These are phyloP conservation scores for Dromococcyx pavoninus DNA, from an alignment of 2,797 vertebrate species.

Conservation along the genomic window DNA sequence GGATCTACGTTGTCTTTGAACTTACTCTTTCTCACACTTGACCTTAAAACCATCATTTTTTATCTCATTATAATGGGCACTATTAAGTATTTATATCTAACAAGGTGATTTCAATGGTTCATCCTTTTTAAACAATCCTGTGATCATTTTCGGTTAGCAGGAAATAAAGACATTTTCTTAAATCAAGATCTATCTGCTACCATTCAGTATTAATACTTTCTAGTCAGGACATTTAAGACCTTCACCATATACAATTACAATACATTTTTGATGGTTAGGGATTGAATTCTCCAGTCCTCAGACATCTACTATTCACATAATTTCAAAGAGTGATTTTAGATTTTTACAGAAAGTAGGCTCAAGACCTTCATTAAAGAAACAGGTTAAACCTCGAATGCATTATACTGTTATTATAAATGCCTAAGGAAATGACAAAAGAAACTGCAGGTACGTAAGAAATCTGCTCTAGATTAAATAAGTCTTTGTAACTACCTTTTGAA, in stretches of 20 bases:
- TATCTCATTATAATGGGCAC: slow-evolving; percentile 57
- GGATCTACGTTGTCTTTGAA: slow-evolving; percentile 41
- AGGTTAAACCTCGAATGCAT: slow-evolving; percentile 8
- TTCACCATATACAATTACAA: not conserved
- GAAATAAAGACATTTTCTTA: slow-evolving; percentile 56
- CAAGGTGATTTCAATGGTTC: slow-evolving; percentile 53
- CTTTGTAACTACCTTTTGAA: not conserved
- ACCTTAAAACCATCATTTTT: slow-evolving; percentile 57
- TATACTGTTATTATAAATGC: not conserved
- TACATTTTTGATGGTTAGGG: not conserved
- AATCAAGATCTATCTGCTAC: slow-evolving; percentile 23
- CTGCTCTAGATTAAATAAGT: slow-evolving; percentile 5
- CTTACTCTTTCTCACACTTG: slow-evolving; percentile 48
- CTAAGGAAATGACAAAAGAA: slow-evolving; percentile 11
- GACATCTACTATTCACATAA: not conserved
- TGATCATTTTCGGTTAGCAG: slow-evolving; percentile 32
- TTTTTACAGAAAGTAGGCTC: not conserved
- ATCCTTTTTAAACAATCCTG: slow-evolving; percentile 43
- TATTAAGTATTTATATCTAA: slow-evolving; percentile 61
- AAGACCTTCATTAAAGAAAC: not conserved
- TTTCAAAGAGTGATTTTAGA: slow-evolving; percentile 5
- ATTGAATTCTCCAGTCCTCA: not conserved
- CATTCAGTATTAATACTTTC: slow-evolving; percentile 22
- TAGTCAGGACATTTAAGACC: slow-evolving; percentile 1
- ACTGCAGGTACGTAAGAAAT: not conserved